phyloP scores from a whole-genome alignment of 37 sponge, comb jelly and placozoan species.

The Dysidea cf. avara region DNA sequence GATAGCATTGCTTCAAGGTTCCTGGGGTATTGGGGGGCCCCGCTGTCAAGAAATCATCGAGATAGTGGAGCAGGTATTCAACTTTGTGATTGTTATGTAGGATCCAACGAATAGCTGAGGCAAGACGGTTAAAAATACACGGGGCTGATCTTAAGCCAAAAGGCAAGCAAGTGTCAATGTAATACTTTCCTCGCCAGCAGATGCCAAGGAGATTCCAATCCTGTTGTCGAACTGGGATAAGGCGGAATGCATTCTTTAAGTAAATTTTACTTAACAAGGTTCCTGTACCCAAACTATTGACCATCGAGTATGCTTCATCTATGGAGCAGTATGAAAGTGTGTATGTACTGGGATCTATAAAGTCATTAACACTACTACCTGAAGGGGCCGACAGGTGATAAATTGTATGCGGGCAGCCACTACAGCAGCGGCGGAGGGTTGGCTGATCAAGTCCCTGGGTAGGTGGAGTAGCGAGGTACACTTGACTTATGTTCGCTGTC shows the following conservation, averaged over 20 bases:
- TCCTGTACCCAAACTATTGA: not conserved
- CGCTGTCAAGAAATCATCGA: slow-evolving; percentile 30
- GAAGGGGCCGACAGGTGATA: slow-evolving; percentile 38
- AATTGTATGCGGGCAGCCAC: too few relatives aligned
- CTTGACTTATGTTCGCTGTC: too few relatives aligned
- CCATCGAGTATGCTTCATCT: slow-evolving; percentile 17
- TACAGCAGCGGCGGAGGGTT: too few relatives aligned
- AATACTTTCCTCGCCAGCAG: slow-evolving; percentile 29
- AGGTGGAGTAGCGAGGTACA: too few relatives aligned
- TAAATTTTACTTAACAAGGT: slow-evolving; percentile 36
- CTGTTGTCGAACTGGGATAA: slow-evolving; percentile 22
- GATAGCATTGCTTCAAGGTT: not conserved
- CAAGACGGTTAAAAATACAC: slow-evolving; percentile 20
- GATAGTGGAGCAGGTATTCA: slow-evolving; percentile 21
- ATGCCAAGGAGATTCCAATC: slow-evolving; percentile 51
- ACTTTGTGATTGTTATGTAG: slow-evolving; percentile 6
- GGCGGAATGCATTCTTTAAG: slow-evolving; percentile 44
- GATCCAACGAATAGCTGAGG: slow-evolving; percentile 26
- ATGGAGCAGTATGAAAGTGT: slow-evolving; percentile 25
- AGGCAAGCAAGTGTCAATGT: slow-evolving; percentile 33
- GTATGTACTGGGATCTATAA: slow-evolving; percentile 10
- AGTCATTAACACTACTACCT: slow-evolving; percentile 44
- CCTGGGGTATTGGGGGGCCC: not conserved
- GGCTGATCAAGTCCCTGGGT: too few relatives aligned
- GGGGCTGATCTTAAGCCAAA: slow-evolving; percentile 32